Evolutionary conservation across 2,888 invertebrate species (phyloP), one percentile per base, ranked within the genome.

Genomic region (Rhopalosiphum nymphaeae): DNA sequence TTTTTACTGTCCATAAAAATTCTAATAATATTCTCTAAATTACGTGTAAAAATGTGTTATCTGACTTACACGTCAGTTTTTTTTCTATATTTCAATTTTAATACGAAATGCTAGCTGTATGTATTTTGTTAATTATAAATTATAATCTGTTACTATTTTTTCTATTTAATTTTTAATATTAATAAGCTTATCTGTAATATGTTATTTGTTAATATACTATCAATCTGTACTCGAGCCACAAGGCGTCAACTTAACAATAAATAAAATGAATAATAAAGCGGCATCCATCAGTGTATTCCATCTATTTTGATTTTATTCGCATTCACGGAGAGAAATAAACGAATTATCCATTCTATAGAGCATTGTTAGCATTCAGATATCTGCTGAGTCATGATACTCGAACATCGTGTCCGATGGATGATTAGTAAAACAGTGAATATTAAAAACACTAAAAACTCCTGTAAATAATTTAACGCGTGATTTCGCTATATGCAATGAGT

Each of bases 361-460:
- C 61, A 61, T 61, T 90, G 44, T 44, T 61, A 89, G n/a, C 36
- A 61, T 46, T 21, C n/a, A 78, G 16, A 2, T 36, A 78, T 86
- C 53, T 91, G 53, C 56, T 49, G 29, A 53, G 44, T 91, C 78
- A 7, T 78, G 88, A 89, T 91, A 91, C 46, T 86, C 42, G 21
- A 42, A 88, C 49, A 94, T 57, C 26, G 29, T 84, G 29, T 53
- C 46, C 91, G 88, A 46, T 57, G 91, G n/a, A 87, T 91, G 67
- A 36, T 86, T 53, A 13, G 21, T 67, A 78, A 36, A 78, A 78
- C 67, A n/a, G 87, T 49, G 49, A 53, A 56, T n/a, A 61, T 61
- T 29, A 91, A 49, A n/a, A 94, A 91, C 49, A 61, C 61, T 29
- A 91, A 49, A n/a, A 94, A 91, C 49, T 94, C 87, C 26, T 61